phyloP scores from a whole-genome alignment of 2,797 vertebrate species.

The Micromesistius poutassou region DNA sequence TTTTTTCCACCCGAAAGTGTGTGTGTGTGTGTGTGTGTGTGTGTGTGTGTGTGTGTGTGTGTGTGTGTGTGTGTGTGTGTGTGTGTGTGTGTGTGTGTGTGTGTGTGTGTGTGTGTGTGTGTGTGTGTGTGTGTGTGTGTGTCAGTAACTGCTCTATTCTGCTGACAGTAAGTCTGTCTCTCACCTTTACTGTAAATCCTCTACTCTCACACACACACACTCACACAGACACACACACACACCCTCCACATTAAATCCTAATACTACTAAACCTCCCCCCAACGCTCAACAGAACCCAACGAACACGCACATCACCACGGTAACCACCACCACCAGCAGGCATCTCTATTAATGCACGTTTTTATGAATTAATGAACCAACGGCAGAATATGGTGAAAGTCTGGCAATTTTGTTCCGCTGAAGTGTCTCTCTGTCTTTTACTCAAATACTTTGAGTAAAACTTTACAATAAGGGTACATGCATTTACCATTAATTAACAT shows the following conservation, averaged over 20 bases:
- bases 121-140: not conserved
- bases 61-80: not conserved
- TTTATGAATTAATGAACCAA: conserved; percentile 44
- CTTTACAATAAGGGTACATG: too few species aligned
- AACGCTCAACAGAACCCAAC: not conserved
- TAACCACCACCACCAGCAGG: conserved; percentile 19
- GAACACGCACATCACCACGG: conserved; percentile 15
- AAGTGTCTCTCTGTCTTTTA: not conserved
- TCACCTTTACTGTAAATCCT: conserved; percentile 54
- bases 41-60: not conserved
- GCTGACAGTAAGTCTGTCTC: conserved; percentile 56
- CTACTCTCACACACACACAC: conserved; percentile 45
- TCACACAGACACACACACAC: conserved; percentile 43
- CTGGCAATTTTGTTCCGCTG: not conserved
- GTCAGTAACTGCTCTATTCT: conserved; percentile 10
- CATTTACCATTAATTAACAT: too few species aligned
- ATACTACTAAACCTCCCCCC: not conserved
- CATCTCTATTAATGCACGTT: conserved; percentile 23
- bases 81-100: too few species aligned
- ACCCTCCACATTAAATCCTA: conserved; percentile 40
- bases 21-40: not conserved
- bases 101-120: too few species aligned
- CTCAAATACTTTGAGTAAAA: too few species aligned
- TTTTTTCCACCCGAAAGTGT: not conserved
- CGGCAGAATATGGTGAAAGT: too few species aligned